These are phyloP conservation scores for Crotalus horridus DNA, from an alignment of 2,113 vertebrate genomes.

Conservation along the genomic window DNA sequence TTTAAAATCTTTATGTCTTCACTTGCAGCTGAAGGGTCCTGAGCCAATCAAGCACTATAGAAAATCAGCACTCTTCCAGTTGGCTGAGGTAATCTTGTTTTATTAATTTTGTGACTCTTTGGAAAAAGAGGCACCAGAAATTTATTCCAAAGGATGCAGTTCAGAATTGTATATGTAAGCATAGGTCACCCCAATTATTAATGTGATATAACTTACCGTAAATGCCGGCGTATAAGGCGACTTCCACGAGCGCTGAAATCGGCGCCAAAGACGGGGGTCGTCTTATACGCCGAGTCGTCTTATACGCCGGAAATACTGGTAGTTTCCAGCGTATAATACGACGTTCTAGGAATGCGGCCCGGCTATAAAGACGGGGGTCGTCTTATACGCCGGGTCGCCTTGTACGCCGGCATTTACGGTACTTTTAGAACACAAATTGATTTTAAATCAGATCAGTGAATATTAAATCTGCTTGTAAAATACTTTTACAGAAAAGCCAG, in stretches of 20 bases:
- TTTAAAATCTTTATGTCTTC: conserved; percentile 74
- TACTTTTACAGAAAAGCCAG: not conserved
- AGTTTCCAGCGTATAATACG: too few relatives aligned
- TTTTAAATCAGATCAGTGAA: not conserved
- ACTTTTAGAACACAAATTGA: not conserved
- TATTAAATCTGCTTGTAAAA: not conserved
- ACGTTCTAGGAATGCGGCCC: too few relatives aligned
- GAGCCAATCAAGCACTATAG: conserved; percentile 79
- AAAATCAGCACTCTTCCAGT: conserved; percentile 78
- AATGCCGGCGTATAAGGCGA: too few relatives aligned
- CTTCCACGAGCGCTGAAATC: too few relatives aligned
- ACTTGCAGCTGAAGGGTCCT: conserved; percentile 71
- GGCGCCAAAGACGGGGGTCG: too few relatives aligned
- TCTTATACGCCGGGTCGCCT: too few relatives aligned
- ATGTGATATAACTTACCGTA: not conserved
- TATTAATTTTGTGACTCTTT: not conserved
- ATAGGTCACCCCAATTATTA: not conserved
- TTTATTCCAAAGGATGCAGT: not conserved
- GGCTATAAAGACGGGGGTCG: too few relatives aligned
- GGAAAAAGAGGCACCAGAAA: not conserved
- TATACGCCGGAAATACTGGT: too few relatives aligned
- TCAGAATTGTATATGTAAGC: not conserved
- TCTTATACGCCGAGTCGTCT: too few relatives aligned
- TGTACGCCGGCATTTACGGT: too few relatives aligned
- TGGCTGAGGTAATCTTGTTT: conserved; percentile 77